These are phyloP conservation scores for Eulithis testata DNA, from an alignment of 2,888 invertebrate species.

Conservation along the genomic window DNA sequence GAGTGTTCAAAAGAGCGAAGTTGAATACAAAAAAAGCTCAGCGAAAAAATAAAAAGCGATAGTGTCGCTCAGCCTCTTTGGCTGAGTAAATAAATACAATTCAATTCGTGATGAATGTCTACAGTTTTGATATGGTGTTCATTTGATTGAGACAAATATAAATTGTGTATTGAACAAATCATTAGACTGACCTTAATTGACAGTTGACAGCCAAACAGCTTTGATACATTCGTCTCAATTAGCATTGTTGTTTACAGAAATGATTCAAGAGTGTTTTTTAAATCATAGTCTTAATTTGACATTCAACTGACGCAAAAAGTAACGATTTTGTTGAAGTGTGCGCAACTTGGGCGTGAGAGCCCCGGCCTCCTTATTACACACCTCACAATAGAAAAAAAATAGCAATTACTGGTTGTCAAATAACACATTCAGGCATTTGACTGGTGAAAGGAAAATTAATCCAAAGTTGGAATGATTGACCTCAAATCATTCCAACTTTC, in stretches of 20 bases:
- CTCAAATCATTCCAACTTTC: too few relatives aligned
- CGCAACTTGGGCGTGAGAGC: too few relatives aligned
- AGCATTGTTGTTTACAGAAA: not conserved
- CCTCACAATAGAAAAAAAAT: too few relatives aligned
- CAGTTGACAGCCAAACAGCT: not conserved
- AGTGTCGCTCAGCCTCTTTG: conserved; percentile 38
- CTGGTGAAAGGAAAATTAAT: too few relatives aligned
- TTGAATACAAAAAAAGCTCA: conserved; percentile 39
- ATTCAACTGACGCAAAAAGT: too few relatives aligned
- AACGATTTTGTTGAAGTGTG: too few relatives aligned
- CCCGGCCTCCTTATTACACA: too few relatives aligned
- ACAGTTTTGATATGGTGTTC: conserved; percentile 4
- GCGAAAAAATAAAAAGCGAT: conserved; percentile 35
- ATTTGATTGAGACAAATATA: conserved; percentile 7
- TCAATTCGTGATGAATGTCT: conserved; percentile 20
- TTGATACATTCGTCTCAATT: not conserved
- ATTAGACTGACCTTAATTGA: not conserved
- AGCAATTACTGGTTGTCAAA: too few relatives aligned
- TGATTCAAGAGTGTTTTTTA: not conserved
- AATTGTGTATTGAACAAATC: not conserved
- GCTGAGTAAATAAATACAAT: conserved; percentile 37
- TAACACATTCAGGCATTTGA: too few relatives aligned
- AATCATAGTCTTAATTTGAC: too few relatives aligned
- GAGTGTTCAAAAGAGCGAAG: conserved; percentile 51
- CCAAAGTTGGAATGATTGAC: too few relatives aligned